Evolutionary conservation across 2,888 invertebrate species (phyloP).

Genomic region (Schizaphis graminum): DNA sequence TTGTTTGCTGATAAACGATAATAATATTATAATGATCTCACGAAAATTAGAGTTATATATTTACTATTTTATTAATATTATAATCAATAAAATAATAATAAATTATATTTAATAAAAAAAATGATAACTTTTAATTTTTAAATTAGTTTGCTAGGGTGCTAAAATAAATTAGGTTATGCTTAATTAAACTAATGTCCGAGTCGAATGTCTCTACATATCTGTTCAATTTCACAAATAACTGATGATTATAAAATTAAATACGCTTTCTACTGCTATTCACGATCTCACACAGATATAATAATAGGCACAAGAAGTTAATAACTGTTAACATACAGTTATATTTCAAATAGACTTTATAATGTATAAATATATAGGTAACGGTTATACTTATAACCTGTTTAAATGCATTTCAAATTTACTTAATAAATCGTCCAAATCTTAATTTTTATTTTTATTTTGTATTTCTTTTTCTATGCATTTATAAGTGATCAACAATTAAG

Average conservation of each 20-base stretch:
- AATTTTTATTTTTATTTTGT: slow-evolving; percentile 1
- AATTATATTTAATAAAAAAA: not conserved
- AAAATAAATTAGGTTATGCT: not conserved
- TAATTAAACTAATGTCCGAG: not conserved
- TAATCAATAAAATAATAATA: not conserved
- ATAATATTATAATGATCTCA: not conserved
- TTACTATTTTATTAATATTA: not conserved
- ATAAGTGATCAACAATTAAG: not conserved
- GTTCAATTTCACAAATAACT: too few species aligned
- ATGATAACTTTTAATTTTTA: too few species aligned
- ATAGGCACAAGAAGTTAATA: not conserved
- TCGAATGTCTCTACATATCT: not conserved
- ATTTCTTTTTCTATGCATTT: not conserved
- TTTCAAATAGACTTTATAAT: not conserved
- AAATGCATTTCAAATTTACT: not conserved
- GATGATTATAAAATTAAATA: not conserved
- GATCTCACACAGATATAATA: not conserved
- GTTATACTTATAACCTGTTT: not conserved
- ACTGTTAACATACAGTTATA: not conserved
- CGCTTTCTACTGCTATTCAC: not conserved
- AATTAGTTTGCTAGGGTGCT: too few species aligned
- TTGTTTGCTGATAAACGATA: not conserved
- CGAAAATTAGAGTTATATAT: too few species aligned
- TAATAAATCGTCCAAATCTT: not conserved
- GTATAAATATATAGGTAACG: not conserved